Base-by-base conservation (phyloP, 2,113 vertebrate species). In the Engystomops pustulosus region DNA sequence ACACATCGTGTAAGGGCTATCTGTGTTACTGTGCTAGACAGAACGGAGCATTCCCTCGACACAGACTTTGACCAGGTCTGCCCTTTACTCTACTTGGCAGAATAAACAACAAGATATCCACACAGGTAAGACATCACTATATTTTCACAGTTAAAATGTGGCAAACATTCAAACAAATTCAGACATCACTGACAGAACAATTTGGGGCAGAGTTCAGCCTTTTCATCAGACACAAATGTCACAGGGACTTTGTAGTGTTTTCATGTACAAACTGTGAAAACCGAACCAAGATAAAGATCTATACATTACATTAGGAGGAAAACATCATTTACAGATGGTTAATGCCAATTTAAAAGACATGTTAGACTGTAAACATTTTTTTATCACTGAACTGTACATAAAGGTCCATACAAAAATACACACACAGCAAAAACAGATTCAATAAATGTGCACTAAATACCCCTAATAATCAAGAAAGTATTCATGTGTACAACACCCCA, bases 111-210 rank as follows among this genome's bases (percentile, higher is more conserved):
- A 30, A 12, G n/a, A 32, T 74, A 27, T 47, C 11, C 12, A 18
- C 41, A 49, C 44, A 30, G 70, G 70, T 30, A 47, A 1, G 14
- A 7, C 38, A 7, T 9, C 9, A 17, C 44, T 74, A 32, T 74
- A 47, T 27, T 17, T 15, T 44, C 12, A 15, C 47, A 30, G 70
- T 74, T 47, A 74, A 74, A 25, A 47, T 45, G 36, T 72, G 41
- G 10, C 69, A 72, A 18, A 72, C 41, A 36, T 6, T 47, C 9
- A 70, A 74, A 49, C 14, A 74, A 74, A 30, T 70, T 49, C 65
- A 38, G 4, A 47, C 23, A 27, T 12, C 18, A 25, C 2, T 49
- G 41, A 49, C 70, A 45, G 15, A 15, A 6, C 18, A 25, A 47
- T 74, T 9, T 49, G 17, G 70, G 6, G 44, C 41, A 49, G 44